These are phyloP conservation scores for Agrilus planipennis DNA, from an alignment of 1,140 invertebrate genomes.

Conservation along the genomic window DNA sequence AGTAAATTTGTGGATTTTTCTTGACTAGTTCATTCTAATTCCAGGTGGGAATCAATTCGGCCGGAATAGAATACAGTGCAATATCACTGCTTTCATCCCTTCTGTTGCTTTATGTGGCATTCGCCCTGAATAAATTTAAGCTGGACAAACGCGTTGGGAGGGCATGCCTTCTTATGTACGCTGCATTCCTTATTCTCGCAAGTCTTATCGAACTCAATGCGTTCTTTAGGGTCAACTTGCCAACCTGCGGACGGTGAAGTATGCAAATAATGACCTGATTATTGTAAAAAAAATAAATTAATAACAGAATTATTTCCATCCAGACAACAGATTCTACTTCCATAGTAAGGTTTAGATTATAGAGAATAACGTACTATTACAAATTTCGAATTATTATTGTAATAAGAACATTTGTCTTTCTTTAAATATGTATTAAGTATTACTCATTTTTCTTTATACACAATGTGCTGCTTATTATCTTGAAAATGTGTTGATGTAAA, in stretches of 20 bases:
- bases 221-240: conserved; percentile 74
- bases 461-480: no score
- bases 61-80: conserved; percentile 68
- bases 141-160: conserved; percentile 66
- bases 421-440: no score
- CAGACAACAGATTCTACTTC: no score
- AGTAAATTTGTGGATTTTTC: no score
- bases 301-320: no score
- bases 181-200: conserved; percentile 63
- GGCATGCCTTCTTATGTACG: conserved; percentile 65
- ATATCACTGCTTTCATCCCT: conserved; percentile 68
- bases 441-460: no score
- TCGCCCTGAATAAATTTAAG: conserved; percentile 66
- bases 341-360: no score
- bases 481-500: no score
- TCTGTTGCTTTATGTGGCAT: conserved; percentile 60
- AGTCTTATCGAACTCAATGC: conserved; percentile 77
- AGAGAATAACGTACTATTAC: no score
- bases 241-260: conserved; percentile 49
- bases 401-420: no score
- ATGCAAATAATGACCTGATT: neutral
- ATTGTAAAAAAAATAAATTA: neutral
- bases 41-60: conserved; percentile 55
- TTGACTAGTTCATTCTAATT: no score
- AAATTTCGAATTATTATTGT: no score